Percentiles rank a stretch among this genome's conserved stretches.
Conservation (phyloP, 2,888 invertebrate genomes). For the Cyrtodaria siliqua region DNA sequence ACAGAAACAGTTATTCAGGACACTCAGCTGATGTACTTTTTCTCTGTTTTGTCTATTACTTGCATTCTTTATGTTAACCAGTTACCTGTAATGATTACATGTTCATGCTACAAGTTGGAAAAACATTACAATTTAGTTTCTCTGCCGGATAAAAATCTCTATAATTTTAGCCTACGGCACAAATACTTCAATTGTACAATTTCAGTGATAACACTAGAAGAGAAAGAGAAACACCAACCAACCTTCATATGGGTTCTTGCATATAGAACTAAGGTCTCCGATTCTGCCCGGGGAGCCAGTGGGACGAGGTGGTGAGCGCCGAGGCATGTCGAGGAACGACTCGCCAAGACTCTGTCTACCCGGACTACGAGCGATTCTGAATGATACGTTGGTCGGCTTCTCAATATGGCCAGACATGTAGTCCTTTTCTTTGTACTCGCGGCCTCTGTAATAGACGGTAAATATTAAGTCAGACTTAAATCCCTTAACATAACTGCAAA, state of each 20-base stretch:
- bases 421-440: slow-evolving; percentile 65
- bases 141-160: too few relatives aligned
- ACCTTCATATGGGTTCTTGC: slow-evolving; percentile 71
- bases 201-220: neutral
- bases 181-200: too few relatives aligned
- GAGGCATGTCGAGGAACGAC: slow-evolving; percentile 69
- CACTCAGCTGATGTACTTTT: too few relatives aligned
- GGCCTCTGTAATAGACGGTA: slow-evolving; percentile 65
- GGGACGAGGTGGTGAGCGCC: slow-evolving; percentile 55
- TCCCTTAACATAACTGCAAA: too few relatives aligned
- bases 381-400: slow-evolving; percentile 45
- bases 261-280: slow-evolving; percentile 80
- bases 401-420: slow-evolving; percentile 47
- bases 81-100: too few relatives aligned
- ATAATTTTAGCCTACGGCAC: too few relatives aligned
- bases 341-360: slow-evolving; percentile 58
- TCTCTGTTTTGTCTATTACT: too few relatives aligned
- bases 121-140: too few relatives aligned
- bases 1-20: too few relatives aligned
- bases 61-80: too few relatives aligned
- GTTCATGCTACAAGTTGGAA: too few relatives aligned
- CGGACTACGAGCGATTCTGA: slow-evolving; percentile 29
- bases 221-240: neutral
- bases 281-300: slow-evolving; percentile 68
- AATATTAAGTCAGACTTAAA: too few relatives aligned